Conservation (phyloP, 1,140 invertebrate genomes). For the Nylanderia fulva region DNA sequence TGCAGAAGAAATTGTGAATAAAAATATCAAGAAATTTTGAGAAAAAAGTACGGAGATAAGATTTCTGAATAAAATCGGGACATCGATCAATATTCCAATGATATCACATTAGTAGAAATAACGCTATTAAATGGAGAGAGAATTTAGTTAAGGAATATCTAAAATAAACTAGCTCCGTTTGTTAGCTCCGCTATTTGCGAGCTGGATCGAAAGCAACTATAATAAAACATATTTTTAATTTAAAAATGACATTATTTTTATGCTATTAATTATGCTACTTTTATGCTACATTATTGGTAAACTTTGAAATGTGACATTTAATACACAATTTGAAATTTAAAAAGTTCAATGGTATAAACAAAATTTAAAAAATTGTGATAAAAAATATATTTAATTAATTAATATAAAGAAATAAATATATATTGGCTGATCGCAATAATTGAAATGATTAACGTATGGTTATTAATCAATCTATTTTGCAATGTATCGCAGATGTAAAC, state of each 20-base stretch:
- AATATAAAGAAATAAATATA: constrained; percentile 7
- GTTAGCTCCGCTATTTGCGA: not conserved
- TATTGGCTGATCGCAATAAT: not conserved
- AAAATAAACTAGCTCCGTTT: constrained; percentile 20
- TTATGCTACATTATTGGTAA: not conserved
- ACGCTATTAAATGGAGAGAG: constrained; percentile 10
- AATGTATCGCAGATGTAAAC: constrained; percentile 30
- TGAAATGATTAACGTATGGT: not conserved
- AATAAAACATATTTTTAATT: not conserved
- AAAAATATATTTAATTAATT: not conserved
- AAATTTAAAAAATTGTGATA: not conserved
- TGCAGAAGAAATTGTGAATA: not conserved
- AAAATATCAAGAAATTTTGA: not conserved
- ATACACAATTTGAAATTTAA: not conserved
- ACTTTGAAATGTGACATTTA: not conserved
- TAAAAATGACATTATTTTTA: constrained; percentile 12
- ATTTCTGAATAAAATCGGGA: constrained; percentile 24
- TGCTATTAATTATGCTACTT: not conserved
- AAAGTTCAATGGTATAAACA: not conserved
- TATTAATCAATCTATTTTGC: not conserved
- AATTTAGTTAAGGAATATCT: constrained; percentile 28
- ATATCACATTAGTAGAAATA: constrained; percentile 33
- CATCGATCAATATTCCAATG: constrained; percentile 21
- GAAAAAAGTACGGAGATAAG: not conserved
- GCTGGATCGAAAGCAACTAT: not conserved